phyloP scores from a whole-genome alignment of 1,140 invertebrate species.

The Lordiphosa mommai region DNA sequence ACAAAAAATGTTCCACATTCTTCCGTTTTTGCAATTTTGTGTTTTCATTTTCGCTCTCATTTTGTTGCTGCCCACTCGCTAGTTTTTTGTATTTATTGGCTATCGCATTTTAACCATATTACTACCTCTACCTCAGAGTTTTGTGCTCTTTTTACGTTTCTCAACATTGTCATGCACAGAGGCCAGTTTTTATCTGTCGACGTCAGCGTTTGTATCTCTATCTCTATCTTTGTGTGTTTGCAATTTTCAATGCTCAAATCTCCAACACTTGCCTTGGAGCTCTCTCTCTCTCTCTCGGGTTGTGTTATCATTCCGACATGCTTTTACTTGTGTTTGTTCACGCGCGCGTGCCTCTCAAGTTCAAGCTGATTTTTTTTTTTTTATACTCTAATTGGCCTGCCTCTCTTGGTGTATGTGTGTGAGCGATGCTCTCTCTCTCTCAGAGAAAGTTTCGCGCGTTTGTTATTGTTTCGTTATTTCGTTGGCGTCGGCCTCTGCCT shows the following conservation, averaged over 20 bases:
- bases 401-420: slow-evolving; percentile 5
- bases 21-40: slow-evolving; percentile 61
- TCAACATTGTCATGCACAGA: slow-evolving; percentile 36
- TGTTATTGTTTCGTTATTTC: slow-evolving; percentile 77
- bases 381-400: slow-evolving; percentile 4
- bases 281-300: slow-evolving; percentile 15
- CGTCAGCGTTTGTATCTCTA: slow-evolving; percentile 39
- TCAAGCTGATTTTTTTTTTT: slow-evolving; percentile 33
- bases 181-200: slow-evolving; percentile 38
- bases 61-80: slow-evolving; percentile 33
- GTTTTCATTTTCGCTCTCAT: slow-evolving; percentile 74
- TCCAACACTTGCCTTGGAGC: slow-evolving; percentile 14
- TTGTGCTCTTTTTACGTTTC: slow-evolving; percentile 27
- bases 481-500: slow-evolving; percentile 36
- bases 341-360: slow-evolving; percentile 75
- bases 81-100: slow-evolving; percentile 28
- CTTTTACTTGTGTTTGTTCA: slow-evolving; percentile 69
- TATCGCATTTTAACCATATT: slow-evolving; percentile 20
- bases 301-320: slow-evolving; percentile 71
- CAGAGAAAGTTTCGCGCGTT: slow-evolving; percentile 75
- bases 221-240: slow-evolving; percentile 8
- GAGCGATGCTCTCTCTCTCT: slow-evolving; percentile 25
- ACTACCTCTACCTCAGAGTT: neutral
- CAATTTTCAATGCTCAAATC: slow-evolving; percentile 33
- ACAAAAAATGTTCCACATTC: slow-evolving; percentile 66